A percentile compares a stretch with the other conserved stretches of the same genome.
Conservation (phyloP, 2,797 vertebrate species). For the Semaprochilodus insignis region DNA sequence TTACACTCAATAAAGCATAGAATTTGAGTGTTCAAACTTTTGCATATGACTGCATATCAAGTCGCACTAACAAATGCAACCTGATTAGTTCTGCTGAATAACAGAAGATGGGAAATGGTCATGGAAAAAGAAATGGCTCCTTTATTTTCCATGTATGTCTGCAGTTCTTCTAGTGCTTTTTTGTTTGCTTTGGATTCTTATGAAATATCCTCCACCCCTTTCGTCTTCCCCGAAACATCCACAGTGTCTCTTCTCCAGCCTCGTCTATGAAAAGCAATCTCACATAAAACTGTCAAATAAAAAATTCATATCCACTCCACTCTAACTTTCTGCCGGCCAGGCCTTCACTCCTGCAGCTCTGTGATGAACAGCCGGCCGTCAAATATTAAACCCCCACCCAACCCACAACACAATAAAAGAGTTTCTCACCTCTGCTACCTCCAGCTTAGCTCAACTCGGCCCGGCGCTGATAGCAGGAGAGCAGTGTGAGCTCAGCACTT, state of each 20-base stretch:
- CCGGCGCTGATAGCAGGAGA: constrained; percentile 25
- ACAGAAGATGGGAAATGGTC: neutral
- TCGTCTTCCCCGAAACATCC: constrained; percentile 46
- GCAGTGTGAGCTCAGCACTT: constrained; percentile 37
- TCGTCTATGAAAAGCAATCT: constrained; percentile 74
- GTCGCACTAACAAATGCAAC: neutral
- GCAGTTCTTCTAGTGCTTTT: neutral
- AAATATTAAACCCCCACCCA: constrained; percentile 70
- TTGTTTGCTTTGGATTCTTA: neutral
- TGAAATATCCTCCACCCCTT: constrained; percentile 14
- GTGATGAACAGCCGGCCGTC: constrained; percentile 76
- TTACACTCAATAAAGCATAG: no score
- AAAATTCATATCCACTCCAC: constrained; percentile 75
- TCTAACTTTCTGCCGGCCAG: constrained; percentile 50
- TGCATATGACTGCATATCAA: no score
- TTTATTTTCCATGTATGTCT: constrained; percentile 33
- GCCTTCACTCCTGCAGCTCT: constrained; percentile 64
- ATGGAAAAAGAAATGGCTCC: neutral
- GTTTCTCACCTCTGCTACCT: constrained; percentile 51
- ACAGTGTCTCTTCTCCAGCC: constrained; percentile 66
- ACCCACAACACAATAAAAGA: constrained; percentile 69
- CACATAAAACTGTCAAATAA: constrained; percentile 78
- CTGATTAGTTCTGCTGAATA: neutral
- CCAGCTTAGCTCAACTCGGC: constrained; percentile 39
- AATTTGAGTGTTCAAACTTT: no score